A percentile compares a stretch with the other conserved stretches of the same genome.
phyloP scores from a whole-genome alignment of 2,888 invertebrate species.

The Hypolimnas misippus region DNA sequence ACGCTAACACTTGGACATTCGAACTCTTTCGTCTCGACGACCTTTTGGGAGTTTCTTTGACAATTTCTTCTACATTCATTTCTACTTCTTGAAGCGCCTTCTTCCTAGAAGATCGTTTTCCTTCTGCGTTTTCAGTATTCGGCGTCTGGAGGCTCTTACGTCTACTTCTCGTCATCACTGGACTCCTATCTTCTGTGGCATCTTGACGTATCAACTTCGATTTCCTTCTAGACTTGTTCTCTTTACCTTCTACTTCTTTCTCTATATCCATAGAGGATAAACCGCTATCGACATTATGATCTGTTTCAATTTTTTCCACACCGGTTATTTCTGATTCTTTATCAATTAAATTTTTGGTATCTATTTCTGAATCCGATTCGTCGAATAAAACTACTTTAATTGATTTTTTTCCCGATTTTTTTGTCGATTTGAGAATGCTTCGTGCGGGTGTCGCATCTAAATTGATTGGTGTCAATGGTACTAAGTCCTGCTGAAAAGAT shows the following conservation, averaged over 20 bases:
- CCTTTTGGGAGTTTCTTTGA: slow-evolving; percentile 44
- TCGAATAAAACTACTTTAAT: slow-evolving; percentile 69
- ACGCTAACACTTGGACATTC: not conserved
- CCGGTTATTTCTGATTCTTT: not conserved
- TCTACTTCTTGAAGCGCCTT: slow-evolving; percentile 46
- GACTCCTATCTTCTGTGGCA: slow-evolving; percentile 52
- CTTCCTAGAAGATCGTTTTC: slow-evolving; percentile 43
- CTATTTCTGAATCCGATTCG: slow-evolving; percentile 46
- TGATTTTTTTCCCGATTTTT: slow-evolving; percentile 58
- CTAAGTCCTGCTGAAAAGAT: slow-evolving; percentile 48
- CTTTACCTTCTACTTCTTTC: slow-evolving; percentile 49
- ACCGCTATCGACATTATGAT: slow-evolving; percentile 38
- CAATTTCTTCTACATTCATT: slow-evolving; percentile 44
- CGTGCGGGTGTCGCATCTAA: slow-evolving; percentile 65
- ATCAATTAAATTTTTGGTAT: not conserved
- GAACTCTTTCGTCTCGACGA: slow-evolving; percentile 24
- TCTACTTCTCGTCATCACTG: slow-evolving; percentile 58
- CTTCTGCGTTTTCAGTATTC: slow-evolving; percentile 25
- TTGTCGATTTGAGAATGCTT: slow-evolving; percentile 66
- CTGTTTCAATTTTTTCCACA: slow-evolving; percentile 16
- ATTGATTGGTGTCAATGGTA: slow-evolving; percentile 56
- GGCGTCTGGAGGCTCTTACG: slow-evolving; percentile 55
- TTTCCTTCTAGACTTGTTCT: slow-evolving; percentile 51
- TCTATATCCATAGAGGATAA: slow-evolving; percentile 47
- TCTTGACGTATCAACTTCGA: slow-evolving; percentile 55